Evolutionary conservation across 2,113 vertebrate species (phyloP), one percentile per base, ranked within the genome.

Genomic region (Anguilla rostrata): DNA sequence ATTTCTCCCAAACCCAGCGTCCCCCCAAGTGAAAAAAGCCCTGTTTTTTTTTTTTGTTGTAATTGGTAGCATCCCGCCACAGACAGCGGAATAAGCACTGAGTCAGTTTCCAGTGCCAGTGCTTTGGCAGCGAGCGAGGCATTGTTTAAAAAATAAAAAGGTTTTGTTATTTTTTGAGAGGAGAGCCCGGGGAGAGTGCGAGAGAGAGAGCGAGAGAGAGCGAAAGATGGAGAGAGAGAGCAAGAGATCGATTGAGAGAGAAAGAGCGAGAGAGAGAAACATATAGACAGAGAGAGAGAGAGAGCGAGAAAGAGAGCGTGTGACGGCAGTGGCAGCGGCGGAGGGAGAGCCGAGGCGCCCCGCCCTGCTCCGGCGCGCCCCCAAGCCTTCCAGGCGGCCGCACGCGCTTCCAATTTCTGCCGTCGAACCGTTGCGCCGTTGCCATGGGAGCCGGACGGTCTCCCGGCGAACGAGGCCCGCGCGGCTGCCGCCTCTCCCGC

Each of bases 401-500:
- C 89, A 91, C 86, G 85, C 90, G 90, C 89, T 91, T 86, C 86
- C 88, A 85, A 91, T 91, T 90, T 88, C 83, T 63, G 29, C 22
- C 83, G 56, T 90, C 86, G n/a, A 85, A 88, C 34, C 85, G 83
- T 90, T 89, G 85, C 63, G 41, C 86, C 53, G 89, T 91, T 91
- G 87, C 90, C 80, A 89, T 91, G 87, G 90, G 7, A 86, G 84
- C 85, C 0, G 84, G 82, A 85, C 53, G 86, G 87, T 83, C 87
- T 86, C 22, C 40, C 83, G n/a, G 56, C 8, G 57, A 79, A 49
- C 75, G 20, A 14, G 14, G 2, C 18, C 39, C 14, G 29, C 34
- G 40, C 39, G 12, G 53, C 26, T 39, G 85, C 57, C 82, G 26
- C 7, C 41, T 84, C 85, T 83, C 79, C 86, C 85, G 66, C 79